Base-by-base conservation (phyloP, 2,113 vertebrate species). In the Corvus hawaiiensis region DNA sequence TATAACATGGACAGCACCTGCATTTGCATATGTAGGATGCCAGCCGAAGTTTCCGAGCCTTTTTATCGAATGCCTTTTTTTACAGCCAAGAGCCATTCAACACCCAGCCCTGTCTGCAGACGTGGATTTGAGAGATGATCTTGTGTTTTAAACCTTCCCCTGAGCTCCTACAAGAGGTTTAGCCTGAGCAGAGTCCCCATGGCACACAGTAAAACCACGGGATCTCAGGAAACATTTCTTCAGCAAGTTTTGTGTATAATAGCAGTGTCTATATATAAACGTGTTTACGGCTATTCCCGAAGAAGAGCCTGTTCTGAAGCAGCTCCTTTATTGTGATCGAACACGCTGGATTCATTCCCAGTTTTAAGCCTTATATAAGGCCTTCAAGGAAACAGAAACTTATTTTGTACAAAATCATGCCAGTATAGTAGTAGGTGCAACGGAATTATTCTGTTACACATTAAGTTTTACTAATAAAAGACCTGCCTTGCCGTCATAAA, bases 321-420 rank as follows among this genome's bases (percentile, higher is more conserved):
- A 86, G 90, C 76, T 94, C 88, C 86, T 95, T 96, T 90, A 95
- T 87, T 92, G 86, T 85, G 66, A 95, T 90, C 44, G 7, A 96
- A 93, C 52, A 30, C 0, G 80, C 90, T 97, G 94, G 96, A 95
- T 75, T 52, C 23, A 7, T 95, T 96, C 96, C 93, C 92, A 93
- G 96, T 68, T 63, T 41, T 33, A 49, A 75, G 46, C 62, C 93
- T 96, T 97, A 95, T 62, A 41, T 90, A 95, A 97, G 88, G 80
- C 83, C 69, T 81, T 95, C 83, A 96, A 95, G 76, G 94, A 97
- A 96, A 94, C 68, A 96, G 75, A 94, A 90, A 92, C 76, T 94
- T 75, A 78, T 61, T 96, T 94, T 76, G 75, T 76, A 91, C 13
- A 2, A 77, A 89, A 94, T 22, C 67, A 32, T 76, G 91, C 87